Evolutionary conservation across 2,113 vertebrate species (phyloP).

Genomic region (Platycercus adscitus): DNA sequence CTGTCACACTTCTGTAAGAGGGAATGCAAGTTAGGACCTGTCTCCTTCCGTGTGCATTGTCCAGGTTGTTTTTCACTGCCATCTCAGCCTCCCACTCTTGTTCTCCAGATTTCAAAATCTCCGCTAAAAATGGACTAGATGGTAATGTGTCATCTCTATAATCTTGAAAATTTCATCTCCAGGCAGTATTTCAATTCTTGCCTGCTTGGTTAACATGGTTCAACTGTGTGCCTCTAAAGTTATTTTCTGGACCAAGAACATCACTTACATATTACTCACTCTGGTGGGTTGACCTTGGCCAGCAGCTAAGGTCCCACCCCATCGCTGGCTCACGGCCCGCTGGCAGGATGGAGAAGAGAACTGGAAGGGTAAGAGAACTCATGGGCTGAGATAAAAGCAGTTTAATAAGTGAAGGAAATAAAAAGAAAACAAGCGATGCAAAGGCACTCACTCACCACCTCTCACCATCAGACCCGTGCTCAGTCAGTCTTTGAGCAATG

Average conservation of each 20-base stretch:
- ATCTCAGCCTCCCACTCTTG: neutral
- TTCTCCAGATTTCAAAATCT: neutral
- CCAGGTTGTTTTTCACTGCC: neutral
- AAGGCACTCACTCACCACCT: neutral
- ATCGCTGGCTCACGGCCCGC: rapidly evolving
- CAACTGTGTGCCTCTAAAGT: neutral
- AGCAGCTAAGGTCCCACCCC: neutral
- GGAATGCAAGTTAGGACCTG: neutral
- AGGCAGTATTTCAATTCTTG: neutral
- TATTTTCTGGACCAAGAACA: neutral
- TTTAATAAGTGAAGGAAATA: neutral
- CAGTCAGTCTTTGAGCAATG: neutral
- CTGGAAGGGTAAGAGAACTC: neutral
- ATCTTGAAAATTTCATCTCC: neutral
- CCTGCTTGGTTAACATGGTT: neutral
- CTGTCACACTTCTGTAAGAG: neutral
- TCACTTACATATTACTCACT: neutral
- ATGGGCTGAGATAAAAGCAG: neutral
- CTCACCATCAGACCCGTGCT: neutral
- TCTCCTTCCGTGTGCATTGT: neutral
- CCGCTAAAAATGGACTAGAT: neutral
- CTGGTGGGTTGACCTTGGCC: neutral
- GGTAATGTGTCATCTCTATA: neutral
- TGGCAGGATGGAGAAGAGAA: neutral
- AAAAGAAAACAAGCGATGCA: neutral